Base-by-base conservation (phyloP, 2,113 vertebrate species). In the Paraplagusia blochii region DNA sequence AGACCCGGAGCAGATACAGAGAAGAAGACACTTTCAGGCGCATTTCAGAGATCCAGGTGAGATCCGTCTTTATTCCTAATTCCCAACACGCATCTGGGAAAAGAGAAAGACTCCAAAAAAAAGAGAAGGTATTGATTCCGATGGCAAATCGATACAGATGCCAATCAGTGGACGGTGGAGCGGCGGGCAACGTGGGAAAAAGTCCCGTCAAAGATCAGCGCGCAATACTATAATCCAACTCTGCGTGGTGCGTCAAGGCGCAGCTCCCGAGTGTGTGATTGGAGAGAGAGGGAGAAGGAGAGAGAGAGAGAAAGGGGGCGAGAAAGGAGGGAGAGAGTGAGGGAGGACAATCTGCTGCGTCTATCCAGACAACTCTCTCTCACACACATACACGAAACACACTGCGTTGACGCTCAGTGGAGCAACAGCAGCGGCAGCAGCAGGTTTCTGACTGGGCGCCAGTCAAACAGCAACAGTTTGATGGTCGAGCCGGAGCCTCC, bases 191-290 rank as follows among this genome's bases (percentile, higher is more conserved):
- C 9, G 64, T 45, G 67, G 68, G 48, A 44, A 35, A 66, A 74
- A 64, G 64, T 68, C 63, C 69, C 35, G 77, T 54, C 52, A 70
- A 72, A 76, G 63, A 78, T 58, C 72, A 68, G 84, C 76, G 82
- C 76, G 81, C 79, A 76, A 75, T 58, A 79, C 70, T 76, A 78
- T 69, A 79, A 85, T 85, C 84, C 79, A 85, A 83, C 75, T 80
- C 53, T 76, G 67, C 73, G 82, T 80, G 77, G 75, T 84, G 85
- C 82, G 83, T 86, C 82, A 81, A 85, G 80, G 82, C 76, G 77
- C 82, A 75, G 83, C 75, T 75, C 77, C 74, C 44, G 49, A 65
- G 76, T 74, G 76, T 16, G 14, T 36, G 33, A 5, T 14, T 11
- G 3, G 45, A 8, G 46, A 8, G 46, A 35, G 19, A 14, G 46